Base-by-base conservation (phyloP, 35 echinoderm and acorn worm species). In the Diadema setosum region DNA sequence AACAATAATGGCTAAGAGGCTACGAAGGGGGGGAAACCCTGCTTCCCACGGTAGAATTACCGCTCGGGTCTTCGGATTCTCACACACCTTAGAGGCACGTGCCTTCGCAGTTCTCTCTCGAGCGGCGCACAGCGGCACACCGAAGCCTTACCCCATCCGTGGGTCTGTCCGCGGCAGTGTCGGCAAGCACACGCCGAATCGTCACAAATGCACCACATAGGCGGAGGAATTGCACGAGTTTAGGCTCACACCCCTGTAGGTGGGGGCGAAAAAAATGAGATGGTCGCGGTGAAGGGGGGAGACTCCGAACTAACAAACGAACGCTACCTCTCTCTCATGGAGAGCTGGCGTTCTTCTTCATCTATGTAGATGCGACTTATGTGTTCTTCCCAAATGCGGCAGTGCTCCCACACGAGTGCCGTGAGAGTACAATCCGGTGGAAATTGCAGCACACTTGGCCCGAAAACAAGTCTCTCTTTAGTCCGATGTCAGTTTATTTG, bases 71-170 rank as follows among this genome's bases (percentile, higher is more conserved):
- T 46, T 65, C 86, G 29, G 73, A 83, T 50, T 42, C 78, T 85
- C 83, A 86, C 80, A 87, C 75, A 87, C 80, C 81, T 65, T 50
- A 42, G 60, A 93, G 80, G 85, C 80, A 46, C 58, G 57, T 46
- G 78, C 86, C 75, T 36, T 56, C 83, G 86, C 61, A 90, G 45
- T 58, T 83, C 29, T 78, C 81, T 90, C 58, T 65, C 42, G 83
- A 85, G 55, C 88, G 45, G 43, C n/a, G n/a, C n/a, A n/a, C n/a
- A n/a, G 70, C 60, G 18, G 67, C 46, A 31, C 36, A 45, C 34
- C 34, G 81, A 83, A 70, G 65, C 63, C 82, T 94, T 94, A 94
- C 89, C 92, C 92, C 92, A 94, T 94, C 78, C 87, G 92, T 94
- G 45, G 82, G 33, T 42, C 57, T 82, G 78, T 88, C 70, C 58